Percentiles rank a stretch among this genome's conserved stretches.
Conservation (phyloP, 2,113 vertebrate genomes). For the Melanotaenia duboulayi region DNA sequence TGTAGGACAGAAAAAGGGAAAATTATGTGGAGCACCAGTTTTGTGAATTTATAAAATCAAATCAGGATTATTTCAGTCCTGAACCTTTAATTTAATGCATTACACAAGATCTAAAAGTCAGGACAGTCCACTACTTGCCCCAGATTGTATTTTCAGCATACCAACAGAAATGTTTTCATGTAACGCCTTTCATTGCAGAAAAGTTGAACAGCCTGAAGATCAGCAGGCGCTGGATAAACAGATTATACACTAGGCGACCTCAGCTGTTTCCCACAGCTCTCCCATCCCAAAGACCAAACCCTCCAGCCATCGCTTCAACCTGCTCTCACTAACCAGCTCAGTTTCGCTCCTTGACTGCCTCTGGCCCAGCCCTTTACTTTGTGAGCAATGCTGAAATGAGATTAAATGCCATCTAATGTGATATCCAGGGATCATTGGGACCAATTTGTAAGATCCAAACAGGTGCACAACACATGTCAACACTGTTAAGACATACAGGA, state of each 20-base stretch:
- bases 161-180: conserved; percentile 7
- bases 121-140: background rate
- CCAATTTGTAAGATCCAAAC: background rate
- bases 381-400: background rate
- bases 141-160: background rate
- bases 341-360: background rate
- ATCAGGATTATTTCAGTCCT: background rate
- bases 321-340: conserved; percentile 42
- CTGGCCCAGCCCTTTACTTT: background rate
- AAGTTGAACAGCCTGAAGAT: conserved; percentile 38
- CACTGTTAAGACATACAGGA: background rate
- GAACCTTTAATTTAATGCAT: background rate
- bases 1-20: too few relatives aligned
- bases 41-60: background rate
- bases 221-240: conserved; percentile 59
- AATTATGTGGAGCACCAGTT: too few relatives aligned
- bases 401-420: conserved; percentile 2
- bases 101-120: background rate
- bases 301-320: conserved; percentile 46
- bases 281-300: conserved; percentile 25
- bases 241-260: conserved; percentile 43
- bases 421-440: background rate
- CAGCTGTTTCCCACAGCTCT: conserved; percentile 52
- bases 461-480: background rate
- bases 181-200: conserved; percentile 29